Percentiles rank a stretch among this genome's conserved stretches.
These are phyloP conservation scores for Xanthorhoe spadicearia DNA, from an alignment of 2,888 invertebrate genomes.

Conservation along the genomic window DNA sequence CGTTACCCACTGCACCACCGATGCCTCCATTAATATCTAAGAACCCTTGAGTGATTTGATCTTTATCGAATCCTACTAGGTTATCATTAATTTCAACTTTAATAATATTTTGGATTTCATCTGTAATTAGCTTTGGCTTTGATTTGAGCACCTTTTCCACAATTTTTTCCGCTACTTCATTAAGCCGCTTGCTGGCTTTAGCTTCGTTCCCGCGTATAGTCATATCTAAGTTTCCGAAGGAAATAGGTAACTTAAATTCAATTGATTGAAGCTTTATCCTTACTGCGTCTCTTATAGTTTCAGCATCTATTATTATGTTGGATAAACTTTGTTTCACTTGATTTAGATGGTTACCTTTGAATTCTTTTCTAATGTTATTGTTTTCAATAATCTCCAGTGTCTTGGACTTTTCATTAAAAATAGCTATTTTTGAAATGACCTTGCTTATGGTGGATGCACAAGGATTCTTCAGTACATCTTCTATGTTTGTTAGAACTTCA, in stretches of 20 bases:
- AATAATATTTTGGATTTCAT: slow-evolving; percentile 24
- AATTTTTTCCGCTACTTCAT: slow-evolving; percentile 33
- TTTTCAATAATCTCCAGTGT: slow-evolving; percentile 37
- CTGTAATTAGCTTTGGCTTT: slow-evolving; percentile 22
- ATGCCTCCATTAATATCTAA: slow-evolving; percentile 50
- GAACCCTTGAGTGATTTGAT: slow-evolving; percentile 43
- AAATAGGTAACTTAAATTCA: slow-evolving; percentile 46
- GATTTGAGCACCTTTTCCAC: slow-evolving; percentile 27
- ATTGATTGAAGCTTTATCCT: slow-evolving; percentile 40
- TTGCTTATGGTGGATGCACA: slow-evolving; percentile 44
- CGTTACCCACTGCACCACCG: slow-evolving; percentile 56
- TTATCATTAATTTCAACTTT: slow-evolving; percentile 44
- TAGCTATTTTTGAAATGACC: slow-evolving; percentile 48
- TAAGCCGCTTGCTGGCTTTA: slow-evolving; percentile 35
- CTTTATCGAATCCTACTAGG: slow-evolving; percentile 46
- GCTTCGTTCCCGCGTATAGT: slow-evolving; percentile 35
- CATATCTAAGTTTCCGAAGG: slow-evolving; percentile 54
- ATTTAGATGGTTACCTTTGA: slow-evolving; percentile 30
- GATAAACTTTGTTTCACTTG: slow-evolving; percentile 42
- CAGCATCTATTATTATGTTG: slow-evolving; percentile 41
- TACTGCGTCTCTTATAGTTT: slow-evolving; percentile 46
- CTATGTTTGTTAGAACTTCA: slow-evolving; percentile 37
- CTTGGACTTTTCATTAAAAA: slow-evolving; percentile 35
- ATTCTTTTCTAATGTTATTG: slow-evolving; percentile 41
- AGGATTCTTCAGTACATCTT: slow-evolving; percentile 41